phyloP scores from a whole-genome alignment of 1,140 invertebrate species.

The Hycleus cichorii region DNA sequence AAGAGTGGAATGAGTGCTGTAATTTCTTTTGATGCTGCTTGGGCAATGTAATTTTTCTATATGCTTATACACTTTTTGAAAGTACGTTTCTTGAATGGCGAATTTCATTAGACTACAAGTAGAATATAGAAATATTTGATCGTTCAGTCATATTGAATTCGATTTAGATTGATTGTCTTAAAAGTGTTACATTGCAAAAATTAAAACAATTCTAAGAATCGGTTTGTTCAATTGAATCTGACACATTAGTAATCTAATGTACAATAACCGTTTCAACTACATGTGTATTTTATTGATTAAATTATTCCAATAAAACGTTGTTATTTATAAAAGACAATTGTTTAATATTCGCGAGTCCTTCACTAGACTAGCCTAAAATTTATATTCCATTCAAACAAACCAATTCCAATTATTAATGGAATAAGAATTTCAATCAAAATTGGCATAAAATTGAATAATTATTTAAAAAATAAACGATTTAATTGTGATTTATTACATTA shows the following conservation, averaged over 20 bases:
- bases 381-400: background rate
- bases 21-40: conserved; percentile 40
- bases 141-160: background rate
- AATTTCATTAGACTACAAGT: background rate
- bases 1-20: conserved; percentile 39
- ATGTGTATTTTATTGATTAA: conserved; percentile 8
- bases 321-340: conserved; percentile 14
- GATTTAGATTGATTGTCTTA: too few species aligned
- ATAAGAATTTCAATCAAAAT: too few species aligned
- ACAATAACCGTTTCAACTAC: conserved; percentile 6
- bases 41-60: conserved; percentile 40
- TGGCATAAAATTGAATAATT: too few species aligned
- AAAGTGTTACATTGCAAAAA: too few species aligned
- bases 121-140: conserved; percentile 27
- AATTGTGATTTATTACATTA: too few species aligned
- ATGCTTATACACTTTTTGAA: conserved; percentile 7
- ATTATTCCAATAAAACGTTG: conserved; percentile 10
- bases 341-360: conserved; percentile 16
- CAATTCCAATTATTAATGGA: too few species aligned
- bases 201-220: too few species aligned
- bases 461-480: too few species aligned
- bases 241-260: conserved; percentile 1
- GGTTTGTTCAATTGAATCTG: too few species aligned
- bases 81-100: conserved; percentile 25
- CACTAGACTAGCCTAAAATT: conserved; percentile 7